Percentiles rank a stretch among this genome's conserved stretches.
Evolutionary conservation across 2,888 invertebrate genomes (phyloP).

Genomic region (Malachius bipustulatus): DNA sequence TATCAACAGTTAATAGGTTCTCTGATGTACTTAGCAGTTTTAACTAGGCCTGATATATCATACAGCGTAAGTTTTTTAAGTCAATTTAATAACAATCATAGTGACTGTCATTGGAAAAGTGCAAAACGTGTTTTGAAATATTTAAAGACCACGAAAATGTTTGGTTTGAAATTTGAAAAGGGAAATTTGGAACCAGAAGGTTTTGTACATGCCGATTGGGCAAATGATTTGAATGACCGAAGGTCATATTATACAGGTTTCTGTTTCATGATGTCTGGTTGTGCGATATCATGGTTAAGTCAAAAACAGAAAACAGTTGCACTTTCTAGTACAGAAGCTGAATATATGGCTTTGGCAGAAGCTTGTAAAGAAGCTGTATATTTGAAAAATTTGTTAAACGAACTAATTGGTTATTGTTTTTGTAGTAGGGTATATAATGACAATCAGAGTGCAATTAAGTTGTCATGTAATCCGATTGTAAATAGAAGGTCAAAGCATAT

Average conservation of each 20-base stretch:
- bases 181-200: background rate
- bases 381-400: too few species aligned
- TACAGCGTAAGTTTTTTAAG: conserved; percentile 1
- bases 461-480: conserved; percentile 7
- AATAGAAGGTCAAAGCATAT: conserved; percentile 8
- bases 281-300: background rate
- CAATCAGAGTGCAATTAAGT: too few species aligned
- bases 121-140: background rate
- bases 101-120: background rate
- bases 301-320: background rate
- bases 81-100: background rate
- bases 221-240: background rate
- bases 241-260: background rate
- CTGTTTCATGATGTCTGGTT: background rate
- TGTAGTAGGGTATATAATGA: too few species aligned
- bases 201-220: background rate
- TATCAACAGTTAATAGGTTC: background rate
- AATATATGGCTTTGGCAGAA: conserved; percentile 1
- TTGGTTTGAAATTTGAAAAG: background rate
- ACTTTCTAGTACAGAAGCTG: background rate
- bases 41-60: background rate
- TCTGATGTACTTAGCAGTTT: background rate
- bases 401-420: too few species aligned
- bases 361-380: conserved; percentile 1
- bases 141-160: background rate